Conservation (phyloP, 2,797 vertebrate genomes). For the Natrix natrix region DNA sequence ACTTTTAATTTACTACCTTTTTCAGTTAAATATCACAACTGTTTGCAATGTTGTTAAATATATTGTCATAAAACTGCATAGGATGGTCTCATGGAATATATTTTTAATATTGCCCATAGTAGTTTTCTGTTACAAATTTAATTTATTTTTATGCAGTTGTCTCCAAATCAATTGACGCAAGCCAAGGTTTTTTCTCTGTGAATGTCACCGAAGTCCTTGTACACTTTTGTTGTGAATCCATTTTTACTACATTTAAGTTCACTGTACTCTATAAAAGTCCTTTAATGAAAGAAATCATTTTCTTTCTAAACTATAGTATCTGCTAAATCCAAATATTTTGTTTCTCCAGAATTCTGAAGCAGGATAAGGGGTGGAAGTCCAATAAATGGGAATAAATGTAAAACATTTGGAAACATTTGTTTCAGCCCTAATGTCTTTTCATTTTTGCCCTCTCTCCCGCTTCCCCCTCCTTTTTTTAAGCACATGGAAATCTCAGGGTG, state of each 20-base stretch:
- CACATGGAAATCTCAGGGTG: constrained; percentile 1
- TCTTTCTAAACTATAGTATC: neutral
- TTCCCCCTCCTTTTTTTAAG: neutral
- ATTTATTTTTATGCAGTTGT: neutral
- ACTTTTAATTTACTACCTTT: neutral
- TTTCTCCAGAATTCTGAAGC: constrained; percentile 54
- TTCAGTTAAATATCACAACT: neutral
- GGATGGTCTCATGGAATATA: neutral
- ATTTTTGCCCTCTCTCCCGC: neutral
- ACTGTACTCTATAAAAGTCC: neutral
- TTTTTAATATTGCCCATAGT: neutral
- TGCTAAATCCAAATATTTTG: constrained; percentile 13
- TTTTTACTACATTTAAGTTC: neutral
- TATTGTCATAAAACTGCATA: neutral
- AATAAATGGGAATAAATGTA: constrained; percentile 38
- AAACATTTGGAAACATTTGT: constrained; percentile 62
- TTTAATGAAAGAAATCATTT: neutral
- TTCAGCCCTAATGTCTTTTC: constrained; percentile 46
- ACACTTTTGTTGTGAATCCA: neutral
- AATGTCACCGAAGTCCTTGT: neutral
- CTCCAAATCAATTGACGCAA: neutral
- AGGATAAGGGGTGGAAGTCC: constrained; percentile 40
- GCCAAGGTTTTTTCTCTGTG: neutral
- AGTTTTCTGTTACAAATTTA: neutral
- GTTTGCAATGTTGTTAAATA: neutral